Percentiles rank a stretch among this genome's conserved stretches.
These are phyloP conservation scores for Fopius arisanus DNA, from an alignment of 1,140 invertebrate genomes.

Conservation along the genomic window DNA sequence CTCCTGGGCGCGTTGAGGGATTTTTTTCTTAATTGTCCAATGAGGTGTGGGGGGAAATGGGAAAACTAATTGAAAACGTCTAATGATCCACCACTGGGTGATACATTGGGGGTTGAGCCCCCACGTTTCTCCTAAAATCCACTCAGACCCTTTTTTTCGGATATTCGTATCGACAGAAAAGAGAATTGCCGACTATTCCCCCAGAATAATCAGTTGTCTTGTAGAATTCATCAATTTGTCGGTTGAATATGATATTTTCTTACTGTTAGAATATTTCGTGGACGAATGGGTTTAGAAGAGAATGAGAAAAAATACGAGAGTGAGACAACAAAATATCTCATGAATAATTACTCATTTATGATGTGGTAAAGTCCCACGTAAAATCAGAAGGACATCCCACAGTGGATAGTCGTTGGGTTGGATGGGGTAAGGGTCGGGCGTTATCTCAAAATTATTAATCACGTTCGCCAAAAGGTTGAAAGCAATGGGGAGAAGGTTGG, in stretches of 20 bases:
- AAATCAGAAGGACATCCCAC: slow-evolving; percentile 49
- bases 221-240: no score
- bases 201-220: slow-evolving; percentile 54
- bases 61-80: slow-evolving; percentile 66
- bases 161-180: no score
- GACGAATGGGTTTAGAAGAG: no score
- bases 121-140: background rate
- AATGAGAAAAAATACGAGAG: slow-evolving; percentile 42
- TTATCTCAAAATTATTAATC: slow-evolving; percentile 64
- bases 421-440: slow-evolving; percentile 34
- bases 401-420: slow-evolving; percentile 30
- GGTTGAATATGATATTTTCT: no score
- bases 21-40: slow-evolving; percentile 62
- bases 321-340: background rate
- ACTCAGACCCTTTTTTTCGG: background rate
- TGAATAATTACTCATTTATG: slow-evolving; percentile 62
- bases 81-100: slow-evolving; percentile 63
- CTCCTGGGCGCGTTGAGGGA: slow-evolving; percentile 58
- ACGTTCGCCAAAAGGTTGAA: slow-evolving; percentile 48
- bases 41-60: slow-evolving; percentile 23
- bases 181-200: no score
- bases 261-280: no score
- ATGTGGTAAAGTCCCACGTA: slow-evolving; percentile 57
- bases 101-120: slow-evolving; percentile 55
- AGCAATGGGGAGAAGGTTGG: slow-evolving; percentile 37